Conservation (phyloP, 92 coral and sea anemone genomes). For the Palythoa caribaeorum region DNA sequence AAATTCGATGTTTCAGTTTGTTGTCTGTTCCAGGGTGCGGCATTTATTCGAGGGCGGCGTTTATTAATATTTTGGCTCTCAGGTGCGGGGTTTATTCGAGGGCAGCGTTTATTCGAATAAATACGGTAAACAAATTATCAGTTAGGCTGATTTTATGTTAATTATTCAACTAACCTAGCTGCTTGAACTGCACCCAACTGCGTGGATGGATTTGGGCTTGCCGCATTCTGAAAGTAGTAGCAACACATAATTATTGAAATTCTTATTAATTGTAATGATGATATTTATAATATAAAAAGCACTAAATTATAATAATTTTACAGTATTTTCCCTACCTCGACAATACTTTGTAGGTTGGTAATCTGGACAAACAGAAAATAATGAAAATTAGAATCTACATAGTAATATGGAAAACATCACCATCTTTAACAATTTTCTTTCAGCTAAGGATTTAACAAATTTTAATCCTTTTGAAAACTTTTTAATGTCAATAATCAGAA, state of each 20-base stretch:
- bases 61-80: no score
- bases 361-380: conserved; percentile 54
- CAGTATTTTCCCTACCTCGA: conserved; percentile 67
- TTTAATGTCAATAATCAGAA: no score
- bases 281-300: neutral
- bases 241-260: neutral
- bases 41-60: no score
- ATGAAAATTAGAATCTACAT: neutral
- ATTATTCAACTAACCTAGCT: conserved; percentile 75
- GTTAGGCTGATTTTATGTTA: neutral
- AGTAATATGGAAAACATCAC: no score
- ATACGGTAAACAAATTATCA: no score
- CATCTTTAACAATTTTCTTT: no score
- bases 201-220: conserved; percentile 79
- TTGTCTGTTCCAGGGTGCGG: no score
- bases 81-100: no score
- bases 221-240: conserved; percentile 66
- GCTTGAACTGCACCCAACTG: conserved; percentile 97
- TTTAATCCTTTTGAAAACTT: no score
- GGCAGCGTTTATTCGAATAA: no score
- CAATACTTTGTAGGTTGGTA: conserved; percentile 84
- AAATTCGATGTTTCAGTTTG: no score
- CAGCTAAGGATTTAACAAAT: no score
- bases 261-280: neutral
- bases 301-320: neutral